These are phyloP conservation scores for Lasiurus borealis DNA, from an alignment of 2,113 vertebrate genomes.

Conservation along the genomic window DNA sequence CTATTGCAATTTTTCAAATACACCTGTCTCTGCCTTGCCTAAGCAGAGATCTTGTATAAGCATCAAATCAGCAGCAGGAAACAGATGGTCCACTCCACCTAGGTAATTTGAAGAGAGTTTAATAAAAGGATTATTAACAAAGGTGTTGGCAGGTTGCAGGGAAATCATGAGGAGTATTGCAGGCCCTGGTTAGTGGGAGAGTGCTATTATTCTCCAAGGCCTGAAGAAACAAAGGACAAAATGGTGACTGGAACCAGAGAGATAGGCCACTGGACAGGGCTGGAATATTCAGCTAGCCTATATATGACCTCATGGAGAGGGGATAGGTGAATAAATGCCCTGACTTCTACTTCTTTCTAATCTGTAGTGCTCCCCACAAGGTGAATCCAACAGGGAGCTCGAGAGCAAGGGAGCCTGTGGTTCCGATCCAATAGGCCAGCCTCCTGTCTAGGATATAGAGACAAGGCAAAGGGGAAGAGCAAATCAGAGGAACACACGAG, in stretches of 20 bases:
- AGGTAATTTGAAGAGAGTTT: conserved; percentile 54
- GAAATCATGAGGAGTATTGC: neutral
- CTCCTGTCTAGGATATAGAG: neutral
- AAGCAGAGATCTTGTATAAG: conserved; percentile 19
- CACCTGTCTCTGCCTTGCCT: neutral
- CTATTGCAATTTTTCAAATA: neutral
- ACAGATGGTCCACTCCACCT: neutral
- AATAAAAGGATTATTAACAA: conserved; percentile 47
- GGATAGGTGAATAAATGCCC: neutral
- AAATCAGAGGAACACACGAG: neutral
- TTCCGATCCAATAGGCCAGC: neutral
- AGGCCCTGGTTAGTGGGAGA: neutral
- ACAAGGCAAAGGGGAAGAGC: neutral
- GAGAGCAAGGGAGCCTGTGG: neutral
- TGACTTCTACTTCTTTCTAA: neutral
- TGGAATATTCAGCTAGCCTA: neutral
- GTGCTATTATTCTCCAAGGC: neutral
- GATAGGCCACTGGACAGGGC: neutral
- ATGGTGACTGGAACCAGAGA: neutral
- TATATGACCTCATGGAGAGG: neutral
- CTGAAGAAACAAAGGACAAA: neutral
- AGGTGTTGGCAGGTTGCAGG: neutral
- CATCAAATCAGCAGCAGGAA: conserved; percentile 34
- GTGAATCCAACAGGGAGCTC: neutral
- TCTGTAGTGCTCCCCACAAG: neutral